Evolutionary conservation across 2,797 vertebrate species (phyloP), one percentile per base, ranked within the genome.

Genomic region (Orientallactaga sibirica): DNA sequence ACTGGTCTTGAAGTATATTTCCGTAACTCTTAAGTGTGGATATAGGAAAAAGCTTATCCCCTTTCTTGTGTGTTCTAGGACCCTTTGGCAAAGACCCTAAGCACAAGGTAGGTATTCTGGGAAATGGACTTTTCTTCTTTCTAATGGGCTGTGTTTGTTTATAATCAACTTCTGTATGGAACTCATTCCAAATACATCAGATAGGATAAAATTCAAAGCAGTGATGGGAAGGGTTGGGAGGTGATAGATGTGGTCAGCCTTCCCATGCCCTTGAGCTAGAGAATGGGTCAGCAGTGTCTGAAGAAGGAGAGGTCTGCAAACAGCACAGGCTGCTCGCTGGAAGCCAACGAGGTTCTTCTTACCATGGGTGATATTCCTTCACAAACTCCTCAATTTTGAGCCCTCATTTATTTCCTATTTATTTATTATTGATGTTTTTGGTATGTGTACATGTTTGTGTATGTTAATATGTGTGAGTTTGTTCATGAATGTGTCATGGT

Each of bases 281-380:
- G n/a, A 29, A 55, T 0, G 0, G 6, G 7, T 22, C 18, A 61
- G 52, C 22, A 4, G 37, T 2, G 12, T 8, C 14, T 5, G 5
- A 82, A n/a, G 25, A 18, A 22, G 25, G 20, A 78, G 24, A 78
- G 41, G 22, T 48, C 41, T 7, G 7, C 7, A 77, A 71, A 76
- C 3, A 33, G 10, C 52, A 10, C 25, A 37, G n/a, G 18, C 0
- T 43, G 1, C 18, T 33, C 52, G 22, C 52, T 33, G 4, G n/a
- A 67, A 18, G n/a, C n/a, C 64, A 29, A 58, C 24, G n/a, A 0
- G 24, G 48, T 27, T n/a, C 2, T 43, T 68, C 77, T 52, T 33
- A 27, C 52, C 29, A 66, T 7, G 25, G 15, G 25, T 9, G 19
- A 15, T 18, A 3, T 6, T 52, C 12, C 19, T 11, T 7, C 4